Conservation (phyloP, 30 jellyfish, hydroid and myxozoan species). For the Aurelia aurita complex sp. Pacific region DNA sequence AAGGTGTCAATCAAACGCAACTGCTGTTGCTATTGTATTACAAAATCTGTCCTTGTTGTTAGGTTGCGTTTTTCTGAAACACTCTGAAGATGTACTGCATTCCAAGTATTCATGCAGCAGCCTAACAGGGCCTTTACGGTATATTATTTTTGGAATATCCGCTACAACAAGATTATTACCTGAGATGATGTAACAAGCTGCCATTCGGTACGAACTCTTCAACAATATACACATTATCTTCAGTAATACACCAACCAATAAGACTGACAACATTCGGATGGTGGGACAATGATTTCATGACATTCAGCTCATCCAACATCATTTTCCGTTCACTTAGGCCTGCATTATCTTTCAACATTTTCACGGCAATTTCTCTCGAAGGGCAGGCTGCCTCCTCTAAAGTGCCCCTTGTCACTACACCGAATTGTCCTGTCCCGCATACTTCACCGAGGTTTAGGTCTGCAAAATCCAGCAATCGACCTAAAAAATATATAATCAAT, state of each 20-base stretch:
- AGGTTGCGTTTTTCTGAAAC: too few relatives aligned
- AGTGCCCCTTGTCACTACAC: slow-evolving; percentile 50
- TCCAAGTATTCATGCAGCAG: too few relatives aligned
- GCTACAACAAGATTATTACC: slow-evolving; percentile 14
- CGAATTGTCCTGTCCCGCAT: slow-evolving; percentile 49
- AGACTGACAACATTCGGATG: slow-evolving; percentile 88
- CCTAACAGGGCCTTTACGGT: too few relatives aligned
- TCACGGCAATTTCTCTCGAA: slow-evolving; percentile 35
- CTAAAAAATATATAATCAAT: not conserved
- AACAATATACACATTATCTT: slow-evolving; percentile 84
- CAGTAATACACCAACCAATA: slow-evolving; percentile 92
- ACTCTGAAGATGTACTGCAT: too few relatives aligned
- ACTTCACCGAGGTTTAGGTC: slow-evolving; percentile 50
- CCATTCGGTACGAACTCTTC: slow-evolving; percentile 87
- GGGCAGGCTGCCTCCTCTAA: slow-evolving; percentile 20
- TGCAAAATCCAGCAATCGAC: slow-evolving; percentile 22
- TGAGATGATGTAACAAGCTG: slow-evolving; percentile 66
- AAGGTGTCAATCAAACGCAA: too few relatives aligned
- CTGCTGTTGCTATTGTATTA: too few relatives aligned
- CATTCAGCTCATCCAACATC: slow-evolving; percentile 75
- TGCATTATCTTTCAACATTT: slow-evolving; percentile 63
- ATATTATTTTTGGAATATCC: too few relatives aligned
- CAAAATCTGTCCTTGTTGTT: too few relatives aligned
- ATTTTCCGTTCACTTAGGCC: slow-evolving; percentile 64
- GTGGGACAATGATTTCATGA: slow-evolving; percentile 79